These are phyloP conservation scores for Ptilodon capucinus DNA, from an alignment of 2,888 invertebrate species.

Conservation along the genomic window DNA sequence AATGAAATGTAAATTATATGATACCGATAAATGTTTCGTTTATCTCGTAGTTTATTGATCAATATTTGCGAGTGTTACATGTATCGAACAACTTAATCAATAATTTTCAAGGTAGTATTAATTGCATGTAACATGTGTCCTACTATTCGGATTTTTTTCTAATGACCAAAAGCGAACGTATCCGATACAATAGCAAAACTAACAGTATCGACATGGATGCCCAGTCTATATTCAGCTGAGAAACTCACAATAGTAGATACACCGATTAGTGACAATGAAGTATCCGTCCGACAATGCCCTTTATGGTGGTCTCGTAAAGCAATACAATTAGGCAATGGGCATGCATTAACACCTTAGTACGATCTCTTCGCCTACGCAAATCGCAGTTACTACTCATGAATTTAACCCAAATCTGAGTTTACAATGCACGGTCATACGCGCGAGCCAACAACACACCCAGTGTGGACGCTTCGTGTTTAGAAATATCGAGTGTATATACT, in stretches of 20 bases:
- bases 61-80: neutral
- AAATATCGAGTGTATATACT: conserved; percentile 39
- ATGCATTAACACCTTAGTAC: conserved; percentile 76
- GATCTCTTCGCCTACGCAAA: conserved; percentile 67
- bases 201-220: conserved; percentile 40
- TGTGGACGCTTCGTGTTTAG: conserved; percentile 49
- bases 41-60: neutral
- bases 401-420: conserved; percentile 61
- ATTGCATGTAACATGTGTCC: no score
- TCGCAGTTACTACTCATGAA: conserved; percentile 51
- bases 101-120: neutral
- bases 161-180: no score
- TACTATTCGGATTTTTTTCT: no score
- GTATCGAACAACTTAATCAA: neutral
- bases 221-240: conserved; percentile 45
- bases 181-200: conserved; percentile 35
- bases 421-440: conserved; percentile 36
- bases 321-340: conserved; percentile 79
- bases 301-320: conserved; percentile 72
- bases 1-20: conserved; percentile 27
- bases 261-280: conserved; percentile 72
- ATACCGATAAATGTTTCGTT: conserved; percentile 9
- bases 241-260: conserved; percentile 58
- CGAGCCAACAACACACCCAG: conserved; percentile 49
- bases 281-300: conserved; percentile 54